Conservation (phyloP, 1,140 invertebrate species). For the Drosophila azteca region DNA sequence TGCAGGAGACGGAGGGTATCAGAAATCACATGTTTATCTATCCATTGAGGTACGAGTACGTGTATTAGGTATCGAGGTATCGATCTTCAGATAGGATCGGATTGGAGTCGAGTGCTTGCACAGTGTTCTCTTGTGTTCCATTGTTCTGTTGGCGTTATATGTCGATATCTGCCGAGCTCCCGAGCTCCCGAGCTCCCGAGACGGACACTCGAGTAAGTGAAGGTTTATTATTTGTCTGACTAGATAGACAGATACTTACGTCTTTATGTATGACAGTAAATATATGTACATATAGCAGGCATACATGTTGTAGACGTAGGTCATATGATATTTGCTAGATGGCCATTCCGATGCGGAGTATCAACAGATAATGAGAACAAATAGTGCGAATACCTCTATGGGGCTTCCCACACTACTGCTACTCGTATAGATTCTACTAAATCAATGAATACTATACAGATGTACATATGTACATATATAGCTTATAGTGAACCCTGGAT, state of each 20-base stretch:
- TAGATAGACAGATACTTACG: neutral
- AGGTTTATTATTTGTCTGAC: neutral
- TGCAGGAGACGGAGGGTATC: neutral
- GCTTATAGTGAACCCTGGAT: conserved; percentile 19
- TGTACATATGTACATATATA: neutral
- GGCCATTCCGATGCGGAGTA: too few relatives aligned
- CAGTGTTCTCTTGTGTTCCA: conserved; percentile 22
- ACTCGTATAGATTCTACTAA: neutral
- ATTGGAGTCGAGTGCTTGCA: conserved; percentile 34
- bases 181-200: neutral
- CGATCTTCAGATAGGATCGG: conserved; percentile 34
- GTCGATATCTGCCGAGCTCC: too few relatives aligned
- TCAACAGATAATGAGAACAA: too few relatives aligned
- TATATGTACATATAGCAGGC: too few relatives aligned
- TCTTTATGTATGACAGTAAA: neutral
- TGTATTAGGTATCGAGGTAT: conserved; percentile 10
- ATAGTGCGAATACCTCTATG: too few relatives aligned
- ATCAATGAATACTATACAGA: conserved; percentile 4
- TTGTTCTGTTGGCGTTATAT: conserved; percentile 23
- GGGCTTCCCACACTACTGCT: too few relatives aligned
- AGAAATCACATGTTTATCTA: conserved; percentile 22
- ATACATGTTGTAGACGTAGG: too few relatives aligned
- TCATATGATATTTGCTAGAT: too few relatives aligned
- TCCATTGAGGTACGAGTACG: neutral
- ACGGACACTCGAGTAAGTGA: neutral